phyloP scores from a whole-genome alignment of 2,888 invertebrate species.

The Melinaea menophilus region DNA sequence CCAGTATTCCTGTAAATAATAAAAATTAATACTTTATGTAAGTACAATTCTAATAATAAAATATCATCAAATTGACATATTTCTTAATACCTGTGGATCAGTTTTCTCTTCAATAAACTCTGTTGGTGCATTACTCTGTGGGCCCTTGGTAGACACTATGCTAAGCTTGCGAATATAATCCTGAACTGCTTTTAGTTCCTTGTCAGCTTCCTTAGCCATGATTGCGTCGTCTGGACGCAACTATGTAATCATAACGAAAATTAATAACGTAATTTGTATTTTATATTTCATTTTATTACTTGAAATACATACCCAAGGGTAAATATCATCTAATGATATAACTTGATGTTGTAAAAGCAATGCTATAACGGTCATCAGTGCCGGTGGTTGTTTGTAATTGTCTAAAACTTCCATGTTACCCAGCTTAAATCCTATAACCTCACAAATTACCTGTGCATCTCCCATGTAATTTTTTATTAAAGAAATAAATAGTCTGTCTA shows the following conservation, averaged over 20 bases:
- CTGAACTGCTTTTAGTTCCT: constrained; percentile 88
- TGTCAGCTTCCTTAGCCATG: constrained; percentile 89
- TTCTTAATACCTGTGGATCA: constrained; percentile 76
- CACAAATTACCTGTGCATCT: constrained; percentile 88
- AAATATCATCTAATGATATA: constrained; percentile 91
- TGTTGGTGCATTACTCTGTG: constrained; percentile 84
- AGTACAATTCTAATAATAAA: neutral
- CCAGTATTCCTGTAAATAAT: constrained; percentile 63
- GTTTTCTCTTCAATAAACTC: constrained; percentile 82
- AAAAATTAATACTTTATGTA: constrained; percentile 3
- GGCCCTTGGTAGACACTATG: constrained; percentile 88
- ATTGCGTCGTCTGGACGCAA: constrained; percentile 90
- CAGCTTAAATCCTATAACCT: constrained; percentile 96
- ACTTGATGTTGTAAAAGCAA: constrained; percentile 92
- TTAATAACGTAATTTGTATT: neutral
- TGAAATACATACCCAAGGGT: constrained; percentile 86
- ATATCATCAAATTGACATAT: constrained; percentile 2
- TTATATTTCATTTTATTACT: neutral
- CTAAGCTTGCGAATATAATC: constrained; percentile 93
- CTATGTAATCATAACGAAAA: constrained; percentile 55
- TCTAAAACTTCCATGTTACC: constrained; percentile 80
- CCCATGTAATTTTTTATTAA: constrained; percentile 91
- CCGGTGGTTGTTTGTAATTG: constrained; percentile 83
- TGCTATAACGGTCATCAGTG: constrained; percentile 93
- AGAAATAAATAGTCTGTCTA: constrained; percentile 90